A percentile compares a stretch with the other conserved stretches of the same genome.
Evolutionary conservation across 2,888 invertebrate genomes (phyloP).

Genomic region (Cataglyphis rosenhaueri): DNA sequence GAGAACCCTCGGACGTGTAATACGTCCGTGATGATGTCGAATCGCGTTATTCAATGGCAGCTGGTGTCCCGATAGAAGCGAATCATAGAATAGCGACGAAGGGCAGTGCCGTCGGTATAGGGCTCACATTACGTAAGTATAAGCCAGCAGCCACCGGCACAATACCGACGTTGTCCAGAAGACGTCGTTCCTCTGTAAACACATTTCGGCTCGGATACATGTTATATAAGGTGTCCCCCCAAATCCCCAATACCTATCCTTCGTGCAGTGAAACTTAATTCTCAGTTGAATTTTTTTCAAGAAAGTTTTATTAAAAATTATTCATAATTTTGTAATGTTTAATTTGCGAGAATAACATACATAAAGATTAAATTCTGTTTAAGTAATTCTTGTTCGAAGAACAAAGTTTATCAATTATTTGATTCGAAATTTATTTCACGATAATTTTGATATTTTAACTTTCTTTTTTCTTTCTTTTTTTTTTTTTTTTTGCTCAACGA

Average conservation of each 20-base stretch:
- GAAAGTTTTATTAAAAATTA: neutral
- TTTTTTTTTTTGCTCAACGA: neutral
- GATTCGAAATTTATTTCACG: neutral
- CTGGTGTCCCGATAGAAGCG: conserved; percentile 67
- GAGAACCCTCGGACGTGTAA: conserved; percentile 64
- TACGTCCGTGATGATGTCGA: conserved; percentile 43
- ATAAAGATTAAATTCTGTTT: neutral
- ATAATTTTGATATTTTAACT: conserved; percentile 1
- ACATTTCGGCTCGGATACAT: conserved; percentile 60
- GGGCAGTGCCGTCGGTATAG: conserved; percentile 57
- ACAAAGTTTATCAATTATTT: neutral
- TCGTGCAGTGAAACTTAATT: neutral
- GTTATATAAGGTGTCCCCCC: conserved; percentile 20
- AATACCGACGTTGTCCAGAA: conserved; percentile 76
- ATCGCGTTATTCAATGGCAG: conserved; percentile 67
- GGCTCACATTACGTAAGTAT: conserved; percentile 79
- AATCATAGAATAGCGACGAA: conserved; percentile 59
- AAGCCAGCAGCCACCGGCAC: conserved; percentile 71
- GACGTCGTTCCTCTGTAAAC: conserved; percentile 73
- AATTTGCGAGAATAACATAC: neutral
- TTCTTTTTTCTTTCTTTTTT: neutral
- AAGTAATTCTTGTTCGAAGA: neutral
- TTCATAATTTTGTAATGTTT: neutral
- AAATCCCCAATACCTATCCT: neutral
- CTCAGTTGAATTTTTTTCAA: neutral